These are phyloP conservation scores for Eurosta solidaginis DNA, from an alignment of 1,140 invertebrate genomes.

Conservation along the genomic window DNA sequence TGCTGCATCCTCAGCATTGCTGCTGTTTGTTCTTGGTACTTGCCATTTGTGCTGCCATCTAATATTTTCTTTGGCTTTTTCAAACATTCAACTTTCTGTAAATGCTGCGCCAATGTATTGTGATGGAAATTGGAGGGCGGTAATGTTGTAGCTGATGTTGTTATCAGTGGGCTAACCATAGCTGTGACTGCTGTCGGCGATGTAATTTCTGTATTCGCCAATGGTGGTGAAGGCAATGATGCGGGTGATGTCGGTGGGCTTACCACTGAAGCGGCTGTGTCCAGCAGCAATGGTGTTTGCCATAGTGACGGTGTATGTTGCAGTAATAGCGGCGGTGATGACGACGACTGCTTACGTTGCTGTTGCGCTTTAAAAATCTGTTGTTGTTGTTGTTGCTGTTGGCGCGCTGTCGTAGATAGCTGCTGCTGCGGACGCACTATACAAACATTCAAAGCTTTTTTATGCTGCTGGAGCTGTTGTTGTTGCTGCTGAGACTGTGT, in stretches of 20 bases:
- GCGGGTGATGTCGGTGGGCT: constrained; percentile 55
- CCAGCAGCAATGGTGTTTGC: constrained; percentile 55
- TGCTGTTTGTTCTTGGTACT: constrained; percentile 16
- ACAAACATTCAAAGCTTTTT: constrained; percentile 49
- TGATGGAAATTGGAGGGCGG: constrained; percentile 57
- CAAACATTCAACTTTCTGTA: constrained; percentile 53
- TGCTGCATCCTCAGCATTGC: constrained; percentile 30
- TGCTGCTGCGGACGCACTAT: constrained; percentile 52
- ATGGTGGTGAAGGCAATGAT: constrained; percentile 48
- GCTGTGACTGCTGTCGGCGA: constrained; percentile 43
- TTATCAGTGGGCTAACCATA: constrained; percentile 13
- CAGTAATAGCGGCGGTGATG: constrained; percentile 26
- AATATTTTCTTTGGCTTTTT: constrained; percentile 38
- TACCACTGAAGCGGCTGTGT: constrained; percentile 38
- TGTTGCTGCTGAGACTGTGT: constrained; percentile 33
- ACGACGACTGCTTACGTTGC: neutral
- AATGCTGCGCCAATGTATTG: constrained; percentile 53
- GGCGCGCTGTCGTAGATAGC: constrained; percentile 29
- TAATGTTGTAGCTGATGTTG: constrained; percentile 39
- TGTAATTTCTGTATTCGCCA: neutral
- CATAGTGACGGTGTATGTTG: constrained; percentile 51
- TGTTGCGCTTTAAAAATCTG: constrained; percentile 10
- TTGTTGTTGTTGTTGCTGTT: constrained; percentile 34
- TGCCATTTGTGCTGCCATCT: constrained; percentile 20
- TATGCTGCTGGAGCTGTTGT: constrained; percentile 39